Evolutionary conservation across 2,888 invertebrate species (phyloP).

Genomic region (Atethmia centrago): DNA sequence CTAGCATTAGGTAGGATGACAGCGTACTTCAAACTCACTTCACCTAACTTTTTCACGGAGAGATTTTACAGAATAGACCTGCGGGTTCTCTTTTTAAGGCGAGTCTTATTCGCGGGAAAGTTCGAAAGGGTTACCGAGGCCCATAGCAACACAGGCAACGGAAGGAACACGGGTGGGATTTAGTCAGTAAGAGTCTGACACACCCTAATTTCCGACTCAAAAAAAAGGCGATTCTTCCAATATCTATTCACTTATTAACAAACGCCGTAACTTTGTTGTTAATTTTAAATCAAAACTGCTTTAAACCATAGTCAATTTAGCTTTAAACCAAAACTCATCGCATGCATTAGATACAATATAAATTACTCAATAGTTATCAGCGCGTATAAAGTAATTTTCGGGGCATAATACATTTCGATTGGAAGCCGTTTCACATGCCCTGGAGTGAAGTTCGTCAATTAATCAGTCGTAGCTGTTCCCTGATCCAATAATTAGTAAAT

Average conservation of each 20-base stretch:
- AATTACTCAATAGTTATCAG: conserved; percentile 57
- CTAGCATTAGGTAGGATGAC: too few species aligned
- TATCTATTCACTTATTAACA: neutral
- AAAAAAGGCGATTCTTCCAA: neutral
- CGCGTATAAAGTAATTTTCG: conserved; percentile 48
- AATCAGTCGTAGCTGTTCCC: conserved; percentile 39
- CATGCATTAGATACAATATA: conserved; percentile 41
- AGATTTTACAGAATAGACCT: too few species aligned
- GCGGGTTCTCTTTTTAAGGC: too few species aligned
- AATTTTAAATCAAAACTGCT: conserved; percentile 18
- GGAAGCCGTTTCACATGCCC: conserved; percentile 37
- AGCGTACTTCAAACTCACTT: too few species aligned
- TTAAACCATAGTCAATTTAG: conserved; percentile 28
- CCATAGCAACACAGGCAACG: too few species aligned
- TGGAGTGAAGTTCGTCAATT: conserved; percentile 61
- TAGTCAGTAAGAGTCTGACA: too few species aligned
- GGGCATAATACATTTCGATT: conserved; percentile 57
- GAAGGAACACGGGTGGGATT: too few species aligned
- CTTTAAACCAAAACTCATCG: conserved; percentile 15
- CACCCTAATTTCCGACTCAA: too few species aligned
- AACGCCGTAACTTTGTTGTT: neutral
- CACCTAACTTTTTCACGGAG: too few species aligned
- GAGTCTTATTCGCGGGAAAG: too few species aligned
- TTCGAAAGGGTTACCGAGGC: too few species aligned
- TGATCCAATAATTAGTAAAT: conserved; percentile 54